Conservation (phyloP, 1,140 invertebrate genomes). For the Calycopis cecrops region DNA sequence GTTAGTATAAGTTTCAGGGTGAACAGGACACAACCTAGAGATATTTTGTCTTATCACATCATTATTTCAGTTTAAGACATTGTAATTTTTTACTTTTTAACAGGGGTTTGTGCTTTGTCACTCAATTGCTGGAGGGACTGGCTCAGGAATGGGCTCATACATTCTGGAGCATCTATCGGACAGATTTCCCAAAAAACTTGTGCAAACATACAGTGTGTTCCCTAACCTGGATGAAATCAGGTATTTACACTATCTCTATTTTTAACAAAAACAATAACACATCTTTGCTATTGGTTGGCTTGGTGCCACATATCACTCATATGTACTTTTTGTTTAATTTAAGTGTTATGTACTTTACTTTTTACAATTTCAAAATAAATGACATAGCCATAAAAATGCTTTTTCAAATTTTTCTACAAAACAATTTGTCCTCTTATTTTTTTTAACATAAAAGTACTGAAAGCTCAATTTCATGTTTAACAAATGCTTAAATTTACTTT, state of each 20-base stretch:
- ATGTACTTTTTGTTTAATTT: too few species aligned
- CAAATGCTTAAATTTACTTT: conserved; percentile 29
- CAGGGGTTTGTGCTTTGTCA: conserved; percentile 99
- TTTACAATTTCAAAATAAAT: too few species aligned
- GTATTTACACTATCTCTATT: conserved; percentile 70
- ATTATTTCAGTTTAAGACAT: background rate
- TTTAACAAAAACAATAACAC: too few species aligned
- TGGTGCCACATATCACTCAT: too few species aligned
- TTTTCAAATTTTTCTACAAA: too few species aligned
- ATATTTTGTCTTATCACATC: too few species aligned
- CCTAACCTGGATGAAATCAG: conserved; percentile 98
- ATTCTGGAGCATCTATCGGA: conserved; percentile 95
- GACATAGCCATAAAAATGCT: too few species aligned
- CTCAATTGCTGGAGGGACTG: conserved; percentile 98
- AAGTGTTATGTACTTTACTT: too few species aligned
- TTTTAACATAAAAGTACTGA: too few species aligned
- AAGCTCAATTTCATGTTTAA: background rate
- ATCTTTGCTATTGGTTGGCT: background rate
- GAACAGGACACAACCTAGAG: too few species aligned
- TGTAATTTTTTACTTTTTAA: conserved; percentile 28
- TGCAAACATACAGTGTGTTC: conserved; percentile 99
- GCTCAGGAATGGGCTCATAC: conserved; percentile 98
- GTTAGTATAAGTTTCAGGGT: too few species aligned
- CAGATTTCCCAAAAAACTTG: conserved; percentile 97
- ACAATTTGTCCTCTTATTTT: too few species aligned